Evolutionary conservation across 2,888 invertebrate species (phyloP), one percentile per base, ranked within the genome.

Genomic region (Ernsta delagoae): DNA sequence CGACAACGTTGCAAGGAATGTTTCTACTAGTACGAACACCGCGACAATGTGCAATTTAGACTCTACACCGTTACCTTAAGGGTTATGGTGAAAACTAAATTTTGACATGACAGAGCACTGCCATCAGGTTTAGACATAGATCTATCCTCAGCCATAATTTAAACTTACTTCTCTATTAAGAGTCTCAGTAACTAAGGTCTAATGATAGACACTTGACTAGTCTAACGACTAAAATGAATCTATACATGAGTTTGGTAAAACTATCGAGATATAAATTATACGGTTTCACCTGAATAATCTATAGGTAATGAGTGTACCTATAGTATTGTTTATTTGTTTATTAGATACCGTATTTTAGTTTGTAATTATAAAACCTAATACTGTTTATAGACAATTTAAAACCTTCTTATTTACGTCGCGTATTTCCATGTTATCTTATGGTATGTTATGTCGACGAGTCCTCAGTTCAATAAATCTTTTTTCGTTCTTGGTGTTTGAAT

Each of bases 1-100:
- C 60, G 77, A 73, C 72, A 71, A 74, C 72, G 71, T 71, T 63
- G 63, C 69, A 59, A 69, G 69, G 53, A 69, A 69, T 69, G 59
- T 69, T 69, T 59, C 43, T 59, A 45, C 53, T 43, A 31, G 59
- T 6, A 36, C 43, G 12, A n/a, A n/a, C n/a, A 11, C 9, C 12
- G 6, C 36, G 1, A 59, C 9, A 43, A 64, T 53, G 53, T 59
- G 36, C 5, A 64, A 45, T 59, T 7, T 64, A 48, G 64, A 54
- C 63, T 11, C 8, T 64, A 69, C 48, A 24, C 56, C 36, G 8
- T 34, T 41, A 11, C 1, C n/a, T 50, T 41, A 63, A 63, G 12
- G 56, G 16, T 57, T 41, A 65, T 16, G 36, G 16, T 45, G 61
- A 57, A 45, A 48, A 5, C 12, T 24, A 7, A 6, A n/a, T 61